Percentiles rank a stretch among this genome's conserved stretches.
Evolutionary conservation across 1,140 invertebrate genomes (phyloP).

Genomic region (Zaprionus lachaisei): DNA sequence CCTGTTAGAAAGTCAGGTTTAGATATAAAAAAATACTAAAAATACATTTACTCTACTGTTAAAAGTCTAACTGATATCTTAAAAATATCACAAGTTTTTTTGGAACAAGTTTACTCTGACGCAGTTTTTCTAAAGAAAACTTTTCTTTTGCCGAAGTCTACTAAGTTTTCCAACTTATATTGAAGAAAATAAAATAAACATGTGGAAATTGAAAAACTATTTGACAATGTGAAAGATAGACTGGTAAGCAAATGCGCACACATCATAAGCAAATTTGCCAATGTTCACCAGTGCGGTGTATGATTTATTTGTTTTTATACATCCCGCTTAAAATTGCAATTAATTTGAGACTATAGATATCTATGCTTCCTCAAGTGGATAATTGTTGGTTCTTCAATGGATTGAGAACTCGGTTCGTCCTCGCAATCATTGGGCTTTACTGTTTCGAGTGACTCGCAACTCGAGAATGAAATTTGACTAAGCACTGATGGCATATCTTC

Average conservation of each 20-base stretch:
- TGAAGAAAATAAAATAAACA: not conserved
- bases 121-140: not conserved
- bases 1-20: not conserved
- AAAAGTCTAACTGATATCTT: not conserved
- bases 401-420: too few species aligned
- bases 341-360: too few species aligned
- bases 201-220: conserved; percentile 3
- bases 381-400: too few species aligned
- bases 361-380: too few species aligned
- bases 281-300: not conserved
- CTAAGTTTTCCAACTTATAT: not conserved
- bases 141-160: not conserved
- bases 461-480: not conserved
- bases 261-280: not conserved
- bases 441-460: not conserved
- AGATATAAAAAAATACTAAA: too few species aligned
- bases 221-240: not conserved
- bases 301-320: not conserved
- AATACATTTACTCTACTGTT: too few species aligned
- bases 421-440: not conserved
- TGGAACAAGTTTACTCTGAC: not conserved
- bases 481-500: not conserved
- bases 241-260: not conserved
- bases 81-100: not conserved
- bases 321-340: too few species aligned